Percentiles rank a stretch among this genome's conserved stretches.
Evolutionary conservation across 2,888 invertebrate genomes (phyloP).

Genomic region (Nomada ruficornis): DNA sequence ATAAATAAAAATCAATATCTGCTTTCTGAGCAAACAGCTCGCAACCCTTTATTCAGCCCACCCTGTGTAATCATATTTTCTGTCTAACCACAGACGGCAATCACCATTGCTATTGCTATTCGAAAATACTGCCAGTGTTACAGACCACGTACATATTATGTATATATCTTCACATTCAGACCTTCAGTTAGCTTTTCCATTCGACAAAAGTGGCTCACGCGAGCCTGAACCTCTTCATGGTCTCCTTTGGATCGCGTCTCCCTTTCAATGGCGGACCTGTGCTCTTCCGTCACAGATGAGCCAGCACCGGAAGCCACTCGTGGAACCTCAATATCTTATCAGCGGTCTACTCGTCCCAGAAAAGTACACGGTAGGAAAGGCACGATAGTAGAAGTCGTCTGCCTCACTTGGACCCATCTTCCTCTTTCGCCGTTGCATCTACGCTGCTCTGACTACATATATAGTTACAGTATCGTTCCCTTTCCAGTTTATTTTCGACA

Average conservation of each 20-base stretch:
- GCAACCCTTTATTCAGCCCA: too few relatives aligned
- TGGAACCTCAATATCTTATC: constrained; percentile 55
- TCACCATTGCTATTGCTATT: too few relatives aligned
- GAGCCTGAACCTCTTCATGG: not conserved
- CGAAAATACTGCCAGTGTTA: too few relatives aligned
- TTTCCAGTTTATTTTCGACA: constrained; percentile 50
- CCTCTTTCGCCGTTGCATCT: not conserved
- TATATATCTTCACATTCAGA: not conserved
- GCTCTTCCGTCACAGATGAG: constrained; percentile 47
- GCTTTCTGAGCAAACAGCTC: too few relatives aligned
- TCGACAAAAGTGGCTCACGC: constrained; percentile 33
- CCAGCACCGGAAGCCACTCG: constrained; percentile 43
- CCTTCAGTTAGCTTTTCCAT: constrained; percentile 32
- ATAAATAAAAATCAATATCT: too few relatives aligned
- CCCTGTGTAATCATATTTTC: too few relatives aligned
- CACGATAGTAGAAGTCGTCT: constrained; percentile 34
- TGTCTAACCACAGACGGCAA: too few relatives aligned
- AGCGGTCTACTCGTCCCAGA: constrained; percentile 41
- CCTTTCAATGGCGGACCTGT: constrained; percentile 40
- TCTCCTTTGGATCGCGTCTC: constrained; percentile 9
- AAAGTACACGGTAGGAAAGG: constrained; percentile 39
- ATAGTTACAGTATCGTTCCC: not conserved
- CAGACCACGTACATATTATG: not conserved
- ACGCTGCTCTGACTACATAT: not conserved
- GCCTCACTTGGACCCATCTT: constrained; percentile 38